These are phyloP conservation scores for Drosophila novamexicana DNA, from an alignment of 1,140 invertebrate genomes.

Conservation along the genomic window DNA sequence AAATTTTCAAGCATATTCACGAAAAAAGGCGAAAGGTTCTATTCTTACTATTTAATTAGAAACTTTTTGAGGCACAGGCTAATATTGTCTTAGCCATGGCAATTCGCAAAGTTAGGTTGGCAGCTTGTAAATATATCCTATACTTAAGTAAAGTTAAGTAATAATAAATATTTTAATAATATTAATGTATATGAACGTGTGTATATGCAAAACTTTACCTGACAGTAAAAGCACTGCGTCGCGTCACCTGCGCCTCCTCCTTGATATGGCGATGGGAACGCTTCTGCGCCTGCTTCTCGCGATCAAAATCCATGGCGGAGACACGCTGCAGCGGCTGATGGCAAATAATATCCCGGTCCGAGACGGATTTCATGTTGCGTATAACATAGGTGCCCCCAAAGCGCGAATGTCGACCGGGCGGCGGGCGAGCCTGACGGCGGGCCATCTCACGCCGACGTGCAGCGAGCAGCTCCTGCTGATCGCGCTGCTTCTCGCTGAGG, in stretches of 20 bases:
- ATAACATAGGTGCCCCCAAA: slow-evolving; percentile 97
- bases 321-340: slow-evolving; percentile 93
- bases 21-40: no score
- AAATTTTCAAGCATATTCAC: no score
- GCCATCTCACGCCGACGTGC: slow-evolving; percentile 88
- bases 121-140: no score
- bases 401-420: slow-evolving; percentile 90
- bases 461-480: slow-evolving; percentile 91
- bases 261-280: slow-evolving; percentile 85
- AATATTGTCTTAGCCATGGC: no score
- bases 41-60: no score
- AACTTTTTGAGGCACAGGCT: no score
- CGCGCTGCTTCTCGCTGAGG: slow-evolving; percentile 91
- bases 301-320: slow-evolving; percentile 91
- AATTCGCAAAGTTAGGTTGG: no score
- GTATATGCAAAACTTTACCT: slow-evolving; percentile 83
- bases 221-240: slow-evolving; percentile 92
- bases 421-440: slow-evolving; percentile 61
- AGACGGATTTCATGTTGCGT: slow-evolving; percentile 96
- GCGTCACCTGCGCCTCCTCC: slow-evolving; percentile 86
- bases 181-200: background rate
- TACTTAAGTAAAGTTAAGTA: no score
- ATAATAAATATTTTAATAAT: background rate
- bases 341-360: slow-evolving; percentile 94
- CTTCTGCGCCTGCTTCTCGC: slow-evolving; percentile 88